Percentiles rank a stretch among this genome's conserved stretches.
Evolutionary conservation across 1,140 invertebrate genomes (phyloP).

Genomic region (Heliconius hewitsoni): DNA sequence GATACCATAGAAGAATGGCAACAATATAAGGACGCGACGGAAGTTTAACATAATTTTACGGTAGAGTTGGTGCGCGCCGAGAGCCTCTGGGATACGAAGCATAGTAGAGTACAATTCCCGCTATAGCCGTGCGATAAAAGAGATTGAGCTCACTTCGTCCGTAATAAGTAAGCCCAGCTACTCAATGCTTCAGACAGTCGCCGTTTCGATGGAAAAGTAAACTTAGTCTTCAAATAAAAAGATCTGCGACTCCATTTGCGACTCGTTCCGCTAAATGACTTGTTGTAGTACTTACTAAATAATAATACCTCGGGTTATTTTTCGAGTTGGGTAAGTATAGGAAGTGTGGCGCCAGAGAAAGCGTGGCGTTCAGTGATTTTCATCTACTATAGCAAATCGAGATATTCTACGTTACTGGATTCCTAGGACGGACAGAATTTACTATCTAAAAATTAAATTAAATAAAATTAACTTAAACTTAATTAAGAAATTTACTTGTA

Average conservation of each 20-base stretch:
- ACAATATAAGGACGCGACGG: conserved; percentile 58
- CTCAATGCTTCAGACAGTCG: conserved; percentile 49
- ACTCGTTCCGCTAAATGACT: conserved; percentile 29
- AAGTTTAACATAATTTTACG: conserved; percentile 78
- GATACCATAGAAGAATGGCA: conserved; percentile 57
- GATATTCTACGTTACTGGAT: conserved; percentile 36
- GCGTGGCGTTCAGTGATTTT: conserved; percentile 34
- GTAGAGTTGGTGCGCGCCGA: conserved; percentile 57
- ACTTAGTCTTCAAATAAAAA: conserved; percentile 41
- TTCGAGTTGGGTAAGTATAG: conserved; percentile 19
- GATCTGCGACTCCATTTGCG: conserved; percentile 14
- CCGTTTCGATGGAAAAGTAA: conserved; percentile 53
- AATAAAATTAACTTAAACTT: too few relatives aligned
- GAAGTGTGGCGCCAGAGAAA: conserved; percentile 35
- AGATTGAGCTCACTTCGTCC: conserved; percentile 73
- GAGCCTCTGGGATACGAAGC: conserved; percentile 57
- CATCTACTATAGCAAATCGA: conserved; percentile 31
- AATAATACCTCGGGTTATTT: conserved; percentile 32
- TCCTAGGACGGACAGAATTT: conserved; percentile 18
- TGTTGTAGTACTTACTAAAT: conserved; percentile 33
- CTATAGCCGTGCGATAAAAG: conserved; percentile 74
- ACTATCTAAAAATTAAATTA: not conserved
- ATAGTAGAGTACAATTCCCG: conserved; percentile 58
- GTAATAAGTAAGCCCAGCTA: conserved; percentile 65
- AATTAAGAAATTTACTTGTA: not conserved